phyloP scores from a whole-genome alignment of 1,140 invertebrate species.

The Agrypnia vestita region DNA sequence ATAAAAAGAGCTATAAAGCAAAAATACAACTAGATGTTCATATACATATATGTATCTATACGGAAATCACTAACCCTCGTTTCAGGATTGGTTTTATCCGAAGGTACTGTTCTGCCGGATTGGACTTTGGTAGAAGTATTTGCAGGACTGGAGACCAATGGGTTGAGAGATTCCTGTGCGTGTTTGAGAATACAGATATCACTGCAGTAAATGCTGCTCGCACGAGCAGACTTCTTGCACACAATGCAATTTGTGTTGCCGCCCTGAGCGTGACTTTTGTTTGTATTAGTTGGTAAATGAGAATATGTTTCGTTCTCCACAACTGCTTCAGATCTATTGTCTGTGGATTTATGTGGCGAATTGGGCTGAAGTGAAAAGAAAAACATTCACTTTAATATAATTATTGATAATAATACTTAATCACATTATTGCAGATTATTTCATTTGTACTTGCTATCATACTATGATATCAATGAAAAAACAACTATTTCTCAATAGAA shows the following conservation, averaged over 20 bases:
- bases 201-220: constrained; percentile 89
- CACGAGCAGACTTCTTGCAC: constrained; percentile 81
- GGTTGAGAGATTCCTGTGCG: constrained; percentile 80
- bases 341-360: constrained; percentile 50
- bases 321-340: constrained; percentile 35
- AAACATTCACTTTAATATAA: neutral
- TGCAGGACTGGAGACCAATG: constrained; percentile 65
- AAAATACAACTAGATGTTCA: neutral
- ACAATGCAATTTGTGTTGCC: constrained; percentile 78
- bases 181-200: constrained; percentile 90
- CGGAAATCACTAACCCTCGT: constrained; percentile 12
- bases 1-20: neutral
- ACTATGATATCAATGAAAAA: too few species aligned
- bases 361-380: constrained; percentile 40
- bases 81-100: constrained; percentile 20
- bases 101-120: constrained; percentile 45
- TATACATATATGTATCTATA: neutral
- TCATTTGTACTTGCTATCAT: too few species aligned
- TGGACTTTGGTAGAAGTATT: constrained; percentile 62
- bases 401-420: too few species aligned
- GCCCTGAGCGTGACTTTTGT: constrained; percentile 34
- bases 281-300: constrained; percentile 34
- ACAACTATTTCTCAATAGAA: too few species aligned
- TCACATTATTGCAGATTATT: too few species aligned
- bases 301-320: constrained; percentile 43